Conservation (phyloP, 2,888 invertebrate species). For the Nomada flava region DNA sequence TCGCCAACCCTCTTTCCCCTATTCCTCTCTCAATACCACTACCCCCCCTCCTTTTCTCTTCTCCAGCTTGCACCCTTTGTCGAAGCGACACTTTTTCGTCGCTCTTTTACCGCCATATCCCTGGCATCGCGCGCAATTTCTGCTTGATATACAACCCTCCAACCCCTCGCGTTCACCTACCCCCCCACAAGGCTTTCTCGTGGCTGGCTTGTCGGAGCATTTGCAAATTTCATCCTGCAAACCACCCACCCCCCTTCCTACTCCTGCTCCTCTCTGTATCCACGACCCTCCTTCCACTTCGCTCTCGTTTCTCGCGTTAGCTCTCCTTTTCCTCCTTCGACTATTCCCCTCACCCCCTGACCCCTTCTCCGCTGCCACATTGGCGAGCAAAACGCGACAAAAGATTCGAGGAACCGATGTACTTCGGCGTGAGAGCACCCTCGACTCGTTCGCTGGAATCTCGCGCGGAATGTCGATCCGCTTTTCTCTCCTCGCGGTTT, state of each 20-base stretch:
- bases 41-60: constrained; percentile 39
- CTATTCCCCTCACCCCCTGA: background rate
- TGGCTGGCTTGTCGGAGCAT: constrained; percentile 56
- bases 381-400: constrained; percentile 43
- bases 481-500: constrained; percentile 34
- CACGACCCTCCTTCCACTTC: background rate
- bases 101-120: constrained; percentile 69
- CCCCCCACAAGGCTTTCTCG: background rate
- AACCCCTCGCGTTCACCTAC: background rate
- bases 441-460: constrained; percentile 45
- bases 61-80: constrained; percentile 64
- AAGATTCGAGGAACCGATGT: constrained; percentile 56
- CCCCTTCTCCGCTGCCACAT: background rate
- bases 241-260: background rate
- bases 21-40: constrained; percentile 16
- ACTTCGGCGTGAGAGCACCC: constrained; percentile 18
- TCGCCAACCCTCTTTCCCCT: constrained; percentile 33
- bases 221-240: constrained; percentile 63
- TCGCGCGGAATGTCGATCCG: constrained; percentile 47
- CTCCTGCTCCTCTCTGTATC: constrained; percentile 8
- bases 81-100: constrained; percentile 71
- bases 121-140: constrained; percentile 60
- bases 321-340: constrained; percentile 2
- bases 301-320: background rate
- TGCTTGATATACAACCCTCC: constrained; percentile 58